Evolutionary conservation across 2,888 invertebrate genomes (phyloP), one percentile per base, ranked within the genome.

Genomic region (Hecatera dysodea): DNA sequence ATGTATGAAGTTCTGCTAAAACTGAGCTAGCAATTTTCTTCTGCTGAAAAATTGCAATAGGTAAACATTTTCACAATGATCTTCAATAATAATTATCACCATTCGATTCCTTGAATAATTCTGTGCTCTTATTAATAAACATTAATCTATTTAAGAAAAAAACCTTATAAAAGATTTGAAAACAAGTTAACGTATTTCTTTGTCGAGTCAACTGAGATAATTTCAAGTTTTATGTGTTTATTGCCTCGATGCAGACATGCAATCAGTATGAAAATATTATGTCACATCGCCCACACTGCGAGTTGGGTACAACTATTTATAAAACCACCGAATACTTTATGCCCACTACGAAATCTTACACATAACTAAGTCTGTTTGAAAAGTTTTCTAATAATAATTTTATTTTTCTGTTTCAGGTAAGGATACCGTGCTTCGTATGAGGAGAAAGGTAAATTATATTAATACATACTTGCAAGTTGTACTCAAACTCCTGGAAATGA

Each of bases 331-430:
- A 48, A 76, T 53, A 27, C 11, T 44, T 75, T 2, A 27, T 12
- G 1, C 15, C 46, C n/a, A 29, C 65, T 17, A n/a, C 2, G 19
- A 24, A 60, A 29, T 53, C 9, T 39, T 17, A 24, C 7, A n/a
- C 27, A 33, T 15, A 17, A 42, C 19, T 19, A 27, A 33, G 27
- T 9, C 22, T 60, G 2, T 53, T 46, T 48, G n/a, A 8, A 29
- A 56, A 50, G 3, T 27, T 29, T 50, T 5, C 19, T 17, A 39
- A 1, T 46, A 33, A 29, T 55, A 50, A 4, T 24, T 50, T 9
- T 62, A 17, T 19, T 63, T 36, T 44, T 9, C 46, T 67, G 24
- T 79, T 74, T 50, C 63, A 75, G 80, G 68, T 75, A 60, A 9
- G 27, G 15, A 33, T 12, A 24, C 11, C 19, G 22, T 15, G 6